A percentile compares a stretch with the other conserved stretches of the same genome.
Conservation (phyloP, 2,113 vertebrate species). For the Charina bottae region DNA sequence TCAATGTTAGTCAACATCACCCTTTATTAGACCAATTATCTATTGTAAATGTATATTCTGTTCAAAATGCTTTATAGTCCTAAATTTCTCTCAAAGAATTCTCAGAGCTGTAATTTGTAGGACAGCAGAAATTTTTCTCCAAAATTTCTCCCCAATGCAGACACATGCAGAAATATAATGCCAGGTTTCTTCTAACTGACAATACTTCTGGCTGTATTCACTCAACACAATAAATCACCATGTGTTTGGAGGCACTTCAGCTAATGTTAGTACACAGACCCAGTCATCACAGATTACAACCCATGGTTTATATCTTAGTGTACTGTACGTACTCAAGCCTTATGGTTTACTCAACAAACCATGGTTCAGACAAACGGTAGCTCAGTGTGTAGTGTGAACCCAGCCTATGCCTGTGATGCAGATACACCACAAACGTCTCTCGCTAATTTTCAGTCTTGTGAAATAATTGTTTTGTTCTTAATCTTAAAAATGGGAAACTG, state of each 20-base stretch:
- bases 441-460: background rate
- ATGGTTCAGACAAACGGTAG: background rate
- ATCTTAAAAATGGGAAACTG: background rate
- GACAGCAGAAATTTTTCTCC: background rate
- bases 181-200: background rate
- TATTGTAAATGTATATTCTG: background rate
- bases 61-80: background rate
- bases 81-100: background rate
- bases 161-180: background rate
- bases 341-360: background rate
- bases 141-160: background rate
- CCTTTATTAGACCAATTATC: background rate
- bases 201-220: background rate
- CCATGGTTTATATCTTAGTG: background rate
- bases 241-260: background rate
- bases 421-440: too few relatives aligned
- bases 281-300: background rate
- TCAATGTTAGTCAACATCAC: background rate
- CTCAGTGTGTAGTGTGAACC: background rate
- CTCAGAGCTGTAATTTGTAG: background rate
- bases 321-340: background rate
- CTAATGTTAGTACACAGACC: background rate
- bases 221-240: background rate
- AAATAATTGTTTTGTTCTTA: background rate
- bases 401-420: too few relatives aligned